phyloP scores from a whole-genome alignment of 2,113 vertebrate species.

The Prunella fulvescens region DNA sequence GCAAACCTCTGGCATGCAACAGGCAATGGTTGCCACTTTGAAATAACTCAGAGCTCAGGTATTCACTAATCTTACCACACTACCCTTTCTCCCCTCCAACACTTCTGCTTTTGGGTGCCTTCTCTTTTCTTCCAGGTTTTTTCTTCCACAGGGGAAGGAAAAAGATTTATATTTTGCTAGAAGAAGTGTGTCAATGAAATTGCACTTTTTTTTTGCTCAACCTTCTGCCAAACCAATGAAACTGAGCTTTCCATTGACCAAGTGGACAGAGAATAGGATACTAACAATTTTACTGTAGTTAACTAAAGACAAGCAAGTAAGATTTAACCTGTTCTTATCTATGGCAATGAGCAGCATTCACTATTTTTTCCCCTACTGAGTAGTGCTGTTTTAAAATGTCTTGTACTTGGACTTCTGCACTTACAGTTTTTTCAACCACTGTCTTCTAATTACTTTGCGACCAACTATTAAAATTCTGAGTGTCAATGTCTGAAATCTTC shows the following conservation, averaged over 20 bases:
- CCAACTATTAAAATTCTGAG: not conserved
- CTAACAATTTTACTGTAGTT: not conserved
- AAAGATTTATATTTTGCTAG: not conserved
- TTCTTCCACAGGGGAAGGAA: not conserved
- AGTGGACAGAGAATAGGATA: not conserved
- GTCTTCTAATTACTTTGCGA: not conserved
- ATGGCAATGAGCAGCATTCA: not conserved
- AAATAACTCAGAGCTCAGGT: not conserved
- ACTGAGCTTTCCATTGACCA: not conserved
- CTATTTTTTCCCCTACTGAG: not conserved
- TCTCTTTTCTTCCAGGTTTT: not conserved
- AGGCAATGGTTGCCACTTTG: not conserved
- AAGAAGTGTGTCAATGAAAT: not conserved
- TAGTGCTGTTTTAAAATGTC: not conserved
- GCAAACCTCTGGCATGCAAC: not conserved
- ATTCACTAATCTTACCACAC: not conserved
- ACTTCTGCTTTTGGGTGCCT: not conserved
- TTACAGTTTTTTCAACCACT: not conserved
- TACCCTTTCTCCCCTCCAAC: not conserved
- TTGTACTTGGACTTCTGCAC: not conserved
- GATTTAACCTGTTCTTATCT: not conserved
- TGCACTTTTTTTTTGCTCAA: not conserved
- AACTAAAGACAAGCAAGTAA: not conserved
- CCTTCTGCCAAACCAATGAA: not conserved
- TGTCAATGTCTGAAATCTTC: not conserved